Base-by-base conservation (phyloP, 2,113 vertebrate genomes). In the Onychorhynchus coronatus region DNA sequence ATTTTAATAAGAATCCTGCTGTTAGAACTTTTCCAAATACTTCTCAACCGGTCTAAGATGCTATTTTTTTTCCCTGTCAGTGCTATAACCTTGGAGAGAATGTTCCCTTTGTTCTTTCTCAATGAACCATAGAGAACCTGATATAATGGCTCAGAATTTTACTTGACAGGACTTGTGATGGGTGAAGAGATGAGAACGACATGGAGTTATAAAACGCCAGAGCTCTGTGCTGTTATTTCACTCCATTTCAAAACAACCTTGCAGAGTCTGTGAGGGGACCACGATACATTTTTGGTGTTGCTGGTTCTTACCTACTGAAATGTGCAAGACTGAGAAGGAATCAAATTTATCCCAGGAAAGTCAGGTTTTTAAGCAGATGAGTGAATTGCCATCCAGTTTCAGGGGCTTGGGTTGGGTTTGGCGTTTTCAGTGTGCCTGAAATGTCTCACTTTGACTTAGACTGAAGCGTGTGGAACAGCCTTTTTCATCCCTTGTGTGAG, bases 21-120 rank as follows among this genome's bases (percentile, higher is more conserved):
- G 92, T 93, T 96, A 85, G 65, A 93, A 93, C 91, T 93, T 95
- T 88, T 75, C 91, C 49, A 85, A 88, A 93, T 66, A 72, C 53
- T 96, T 92, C 79, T 84, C 82, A 63, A 30, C 93, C 67, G 49
- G 44, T 80, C 79, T 90, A 56, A 86, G 92, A 80, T 22, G n/a
- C 52, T 85, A 27, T 81, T 89, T 95, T 79, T 50, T 8, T 9
- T 6, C 3, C 85, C 50, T 50, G 71, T 86, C 93, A 86, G 55
- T 80, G 50, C 66, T 93, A 56, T 65, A 95, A 92, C 95, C 92
- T 92, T 78, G 79, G 83, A 86, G 70, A 97, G 95, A 97, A 96
- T 91, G 90, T 94, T 94, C 37, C 52, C 90, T 97, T 97, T 96
- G 96, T 96, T 97, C 93, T 91, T 94, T 91, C 90, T 96, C 93